phyloP scores from a whole-genome alignment of 1,140 invertebrate species.

The Trachelipus rathkii region DNA sequence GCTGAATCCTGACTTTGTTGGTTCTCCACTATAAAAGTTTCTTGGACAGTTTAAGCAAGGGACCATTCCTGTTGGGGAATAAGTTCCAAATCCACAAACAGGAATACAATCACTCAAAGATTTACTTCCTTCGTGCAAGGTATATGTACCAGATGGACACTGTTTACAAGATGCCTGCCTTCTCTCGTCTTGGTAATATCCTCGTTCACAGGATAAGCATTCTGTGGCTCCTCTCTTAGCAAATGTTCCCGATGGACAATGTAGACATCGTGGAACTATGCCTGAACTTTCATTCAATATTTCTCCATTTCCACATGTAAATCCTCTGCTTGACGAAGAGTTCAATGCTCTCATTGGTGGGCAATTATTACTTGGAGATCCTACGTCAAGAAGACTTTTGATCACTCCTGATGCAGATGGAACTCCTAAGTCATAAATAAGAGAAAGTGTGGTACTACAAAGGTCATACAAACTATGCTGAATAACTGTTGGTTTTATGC shows the following conservation, averaged over 20 bases:
- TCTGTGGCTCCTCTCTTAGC: slow-evolving; percentile 78
- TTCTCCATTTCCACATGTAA: slow-evolving; percentile 88
- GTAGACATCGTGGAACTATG: slow-evolving; percentile 85
- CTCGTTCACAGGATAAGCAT: slow-evolving; percentile 82
- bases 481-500: slow-evolving; percentile 77
- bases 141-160: slow-evolving; percentile 89
- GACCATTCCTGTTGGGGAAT: slow-evolving; percentile 87
- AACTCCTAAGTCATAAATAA: slow-evolving; percentile 90
- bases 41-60: slow-evolving; percentile 91
- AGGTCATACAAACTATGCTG: slow-evolving; percentile 88
- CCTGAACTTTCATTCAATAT: slow-evolving; percentile 83
- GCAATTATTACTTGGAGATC: slow-evolving; percentile 79
- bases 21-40: slow-evolving; percentile 83
- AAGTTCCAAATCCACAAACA: slow-evolving; percentile 93
- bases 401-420: slow-evolving; percentile 87
- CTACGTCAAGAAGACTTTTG: slow-evolving; percentile 80
- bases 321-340: slow-evolving; percentile 80
- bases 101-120: slow-evolving; percentile 73
- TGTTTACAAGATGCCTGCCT: slow-evolving; percentile 78
- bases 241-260: slow-evolving; percentile 91
- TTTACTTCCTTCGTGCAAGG: slow-evolving; percentile 73
- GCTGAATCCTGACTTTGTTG: slow-evolving; percentile 84
- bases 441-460: slow-evolving; percentile 84
- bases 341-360: slow-evolving; percentile 78
- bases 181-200: slow-evolving; percentile 87